Percentiles rank a stretch among this genome's conserved stretches.
These are phyloP conservation scores for Mus minutoides DNA, from an alignment of 2,797 vertebrate species.

Conservation along the genomic window DNA sequence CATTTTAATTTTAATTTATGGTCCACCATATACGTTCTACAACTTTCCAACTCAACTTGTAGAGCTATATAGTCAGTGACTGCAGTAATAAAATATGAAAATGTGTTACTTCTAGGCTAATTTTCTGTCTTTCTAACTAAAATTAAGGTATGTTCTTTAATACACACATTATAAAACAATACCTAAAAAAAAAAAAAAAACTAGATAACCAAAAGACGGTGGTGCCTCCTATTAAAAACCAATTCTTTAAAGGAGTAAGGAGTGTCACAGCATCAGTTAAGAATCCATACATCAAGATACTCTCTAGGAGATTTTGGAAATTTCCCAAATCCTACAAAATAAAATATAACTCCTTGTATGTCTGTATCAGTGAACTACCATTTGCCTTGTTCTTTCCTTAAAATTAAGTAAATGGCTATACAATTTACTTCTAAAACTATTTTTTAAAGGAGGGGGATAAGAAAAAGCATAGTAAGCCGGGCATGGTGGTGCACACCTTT, in stretches of 20 bases:
- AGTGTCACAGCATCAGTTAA: not conserved
- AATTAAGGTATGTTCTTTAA: conserved; percentile 21
- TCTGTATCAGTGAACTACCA: not conserved
- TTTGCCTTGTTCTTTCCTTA: conserved; percentile 30
- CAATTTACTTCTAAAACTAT: conserved; percentile 40
- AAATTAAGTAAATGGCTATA: not conserved
- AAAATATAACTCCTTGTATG: conserved; percentile 5
- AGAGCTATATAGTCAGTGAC: not conserved
- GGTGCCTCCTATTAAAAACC: not conserved
- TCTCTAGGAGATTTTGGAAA: not conserved
- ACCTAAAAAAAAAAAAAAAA: not conserved
- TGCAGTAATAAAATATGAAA: not conserved
- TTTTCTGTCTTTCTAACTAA: conserved; percentile 18
- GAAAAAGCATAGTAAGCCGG: too few relatives aligned
- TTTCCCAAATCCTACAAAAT: conserved; percentile 36
- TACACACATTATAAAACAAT: conserved; percentile 6
- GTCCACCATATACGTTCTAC: not conserved
- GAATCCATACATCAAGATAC: not conserved
- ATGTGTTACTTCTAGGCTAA: conserved; percentile 11
- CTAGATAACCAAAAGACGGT: conserved; percentile 33
- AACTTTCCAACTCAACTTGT: conserved; percentile 51
- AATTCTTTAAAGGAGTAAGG: not conserved
- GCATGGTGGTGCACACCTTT: too few relatives aligned
- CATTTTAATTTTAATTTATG: conserved; percentile 19
- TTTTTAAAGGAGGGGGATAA: not conserved